Conservation (phyloP, 2,888 invertebrate species). For the Operophtera brumata region DNA sequence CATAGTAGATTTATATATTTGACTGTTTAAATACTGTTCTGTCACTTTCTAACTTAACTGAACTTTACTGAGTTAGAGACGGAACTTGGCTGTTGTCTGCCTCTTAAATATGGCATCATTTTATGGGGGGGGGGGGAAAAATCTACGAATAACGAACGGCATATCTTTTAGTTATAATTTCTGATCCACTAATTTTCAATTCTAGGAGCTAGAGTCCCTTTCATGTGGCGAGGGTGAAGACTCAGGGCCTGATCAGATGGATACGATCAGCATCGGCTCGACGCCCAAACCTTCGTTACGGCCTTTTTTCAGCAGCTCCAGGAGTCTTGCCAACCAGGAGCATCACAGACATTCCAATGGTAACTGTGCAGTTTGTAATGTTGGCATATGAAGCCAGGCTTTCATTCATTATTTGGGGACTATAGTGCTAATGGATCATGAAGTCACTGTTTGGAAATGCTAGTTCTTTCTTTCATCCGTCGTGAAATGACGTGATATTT, state of each 20-base stretch:
- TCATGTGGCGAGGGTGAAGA: constrained; percentile 92
- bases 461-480: too few relatives aligned
- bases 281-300: constrained; percentile 97
- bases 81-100: too few relatives aligned
- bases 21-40: too few relatives aligned
- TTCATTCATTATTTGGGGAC: neutral
- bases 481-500: too few relatives aligned
- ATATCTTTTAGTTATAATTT: neutral
- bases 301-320: constrained; percentile 96
- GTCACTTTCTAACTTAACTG: too few relatives aligned
- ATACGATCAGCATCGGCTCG: constrained; percentile 97
- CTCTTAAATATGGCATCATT: too few relatives aligned
- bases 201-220: constrained; percentile 95
- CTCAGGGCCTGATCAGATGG: constrained; percentile 94
- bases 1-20: too few relatives aligned
- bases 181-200: neutral
- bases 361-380: constrained; percentile 34
- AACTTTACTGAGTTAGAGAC: too few relatives aligned
- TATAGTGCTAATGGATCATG: neutral
- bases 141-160: neutral
- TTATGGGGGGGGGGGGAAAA: too few relatives aligned
- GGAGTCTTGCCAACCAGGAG: constrained; percentile 84
- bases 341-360: constrained; percentile 75
- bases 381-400: neutral
- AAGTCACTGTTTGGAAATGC: too few relatives aligned